Percentiles rank a stretch among this genome's conserved stretches.
phyloP scores from a whole-genome alignment of 2,113 vertebrate species.

The Cavia porcellus region DNA sequence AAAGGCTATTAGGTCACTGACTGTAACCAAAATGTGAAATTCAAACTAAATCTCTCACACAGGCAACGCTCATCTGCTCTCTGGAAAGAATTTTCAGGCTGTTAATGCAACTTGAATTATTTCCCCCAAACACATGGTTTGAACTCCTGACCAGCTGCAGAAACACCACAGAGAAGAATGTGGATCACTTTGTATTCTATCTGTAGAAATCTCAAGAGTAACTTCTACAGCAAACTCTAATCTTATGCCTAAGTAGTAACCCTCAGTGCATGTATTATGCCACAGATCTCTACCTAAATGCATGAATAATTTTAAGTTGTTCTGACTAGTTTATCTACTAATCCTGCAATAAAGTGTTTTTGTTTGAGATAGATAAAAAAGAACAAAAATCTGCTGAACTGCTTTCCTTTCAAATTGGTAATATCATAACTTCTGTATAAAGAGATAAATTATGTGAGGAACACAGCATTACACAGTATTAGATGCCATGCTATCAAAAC shows the following conservation, averaged over 20 bases:
- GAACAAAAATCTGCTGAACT: background rate
- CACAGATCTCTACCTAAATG: background rate
- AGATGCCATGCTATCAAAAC: background rate
- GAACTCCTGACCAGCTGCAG: constrained; percentile 51
- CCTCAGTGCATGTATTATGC: background rate
- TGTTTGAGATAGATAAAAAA: background rate
- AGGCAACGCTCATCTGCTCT: constrained; percentile 31
- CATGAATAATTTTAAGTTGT: background rate
- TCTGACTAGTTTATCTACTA: background rate
- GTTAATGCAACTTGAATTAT: constrained; percentile 3
- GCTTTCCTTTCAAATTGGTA: background rate
- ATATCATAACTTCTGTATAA: background rate
- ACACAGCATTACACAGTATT: background rate
- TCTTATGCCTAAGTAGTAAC: background rate
- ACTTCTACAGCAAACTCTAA: background rate
- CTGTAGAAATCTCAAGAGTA: background rate
- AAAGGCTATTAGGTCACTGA: background rate
- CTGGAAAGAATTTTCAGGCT: constrained; percentile 66
- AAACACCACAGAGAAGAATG: constrained; percentile 39
- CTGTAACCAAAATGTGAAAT: constrained; percentile 62
- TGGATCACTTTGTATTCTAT: background rate
- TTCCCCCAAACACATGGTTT: constrained; percentile 47
- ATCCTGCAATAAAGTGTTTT: background rate
- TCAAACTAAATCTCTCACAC: constrained; percentile 34
- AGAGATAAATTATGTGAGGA: background rate